Evolutionary conservation across 2,888 invertebrate species (phyloP).

Genomic region (Dendrolimus houi): DNA sequence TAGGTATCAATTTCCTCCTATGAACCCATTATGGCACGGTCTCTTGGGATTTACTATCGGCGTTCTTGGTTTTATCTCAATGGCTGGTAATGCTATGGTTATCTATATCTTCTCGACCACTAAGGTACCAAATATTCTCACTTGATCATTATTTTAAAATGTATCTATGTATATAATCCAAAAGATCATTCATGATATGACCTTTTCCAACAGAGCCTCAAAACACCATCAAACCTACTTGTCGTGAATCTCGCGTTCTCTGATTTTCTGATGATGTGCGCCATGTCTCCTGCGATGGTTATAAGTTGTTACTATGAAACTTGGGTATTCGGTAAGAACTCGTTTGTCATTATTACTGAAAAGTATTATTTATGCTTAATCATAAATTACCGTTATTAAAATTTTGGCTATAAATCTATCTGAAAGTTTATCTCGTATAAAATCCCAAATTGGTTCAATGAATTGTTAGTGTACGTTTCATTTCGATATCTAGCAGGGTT

Average conservation of each 20-base stretch:
- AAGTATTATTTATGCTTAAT: too few species aligned
- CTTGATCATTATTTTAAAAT: too few species aligned
- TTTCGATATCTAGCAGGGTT: too few species aligned
- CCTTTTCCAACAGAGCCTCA: slow-evolving; percentile 63
- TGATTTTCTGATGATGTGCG: slow-evolving; percentile 92
- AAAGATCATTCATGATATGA: not conserved
- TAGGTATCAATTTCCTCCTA: slow-evolving; percentile 91
- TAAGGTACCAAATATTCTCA: slow-evolving; percentile 53
- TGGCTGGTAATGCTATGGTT: slow-evolving; percentile 84
- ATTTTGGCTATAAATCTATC: too few species aligned
- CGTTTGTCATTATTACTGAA: too few species aligned
- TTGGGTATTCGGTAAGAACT: slow-evolving; percentile 78
- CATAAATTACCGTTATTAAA: too few species aligned
- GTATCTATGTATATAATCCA: too few species aligned
- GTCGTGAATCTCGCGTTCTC: slow-evolving; percentile 95
- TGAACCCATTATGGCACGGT: slow-evolving; percentile 93
- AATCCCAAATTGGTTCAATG: too few species aligned
- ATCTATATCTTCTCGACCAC: slow-evolving; percentile 85
- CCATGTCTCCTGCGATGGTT: slow-evolving; percentile 89
- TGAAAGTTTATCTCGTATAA: too few species aligned
- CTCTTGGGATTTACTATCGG: slow-evolving; percentile 87
- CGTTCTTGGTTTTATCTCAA: slow-evolving; percentile 81
- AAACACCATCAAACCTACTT: slow-evolving; percentile 93
- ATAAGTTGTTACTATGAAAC: slow-evolving; percentile 89
- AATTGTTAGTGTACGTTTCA: too few species aligned